Base-by-base conservation (phyloP, 2,888 invertebrate species). In the Temnothorax unifasciatus region DNA sequence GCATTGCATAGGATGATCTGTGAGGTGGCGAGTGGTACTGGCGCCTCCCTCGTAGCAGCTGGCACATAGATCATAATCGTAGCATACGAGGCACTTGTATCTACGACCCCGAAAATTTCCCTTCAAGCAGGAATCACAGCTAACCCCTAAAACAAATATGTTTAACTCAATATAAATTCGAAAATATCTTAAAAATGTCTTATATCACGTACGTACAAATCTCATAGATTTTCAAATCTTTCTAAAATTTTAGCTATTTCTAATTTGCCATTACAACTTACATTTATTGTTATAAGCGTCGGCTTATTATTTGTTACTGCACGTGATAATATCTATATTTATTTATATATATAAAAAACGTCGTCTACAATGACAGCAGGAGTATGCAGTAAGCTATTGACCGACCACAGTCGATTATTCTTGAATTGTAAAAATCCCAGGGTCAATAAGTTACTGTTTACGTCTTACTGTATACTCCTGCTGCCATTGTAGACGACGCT, bases 61-160 rank as follows among this genome's bases (percentile, higher is more conserved):
- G 93, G 99, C 98, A 96, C 99, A 99, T 93, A 99, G 96, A 96
- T 99, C 99, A 96, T 99, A 99, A 96, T 99, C 99, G 96, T 98
- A 99, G 96, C 99, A 99, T 94, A 99, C 97, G 95, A 99, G 97
- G 96, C 99, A 99, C 96, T 99, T 99, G 96, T 99, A 99, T 94
- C 99, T 97, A 95, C 98, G 97, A 94, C 99, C 99, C 95, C 98
- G 97, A 95, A 99, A 99, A 96, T 99, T 99, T 95, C 98, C 98
- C 96, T 98, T 99, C 95, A 99, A 97, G 97, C 99, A 99, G 95
- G 99, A 98, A 97, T 99, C 99, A 97, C 99, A 99, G 97, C 99
- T 99, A 95, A 99, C 99, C 96, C 99, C 99, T 99, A 95, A 92
- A 89, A 90, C 41, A 54, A 69, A 81, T 13, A 82, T 11, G 44